phyloP scores from a whole-genome alignment of 1,140 invertebrate genomes.

The Danaus melanippus region DNA sequence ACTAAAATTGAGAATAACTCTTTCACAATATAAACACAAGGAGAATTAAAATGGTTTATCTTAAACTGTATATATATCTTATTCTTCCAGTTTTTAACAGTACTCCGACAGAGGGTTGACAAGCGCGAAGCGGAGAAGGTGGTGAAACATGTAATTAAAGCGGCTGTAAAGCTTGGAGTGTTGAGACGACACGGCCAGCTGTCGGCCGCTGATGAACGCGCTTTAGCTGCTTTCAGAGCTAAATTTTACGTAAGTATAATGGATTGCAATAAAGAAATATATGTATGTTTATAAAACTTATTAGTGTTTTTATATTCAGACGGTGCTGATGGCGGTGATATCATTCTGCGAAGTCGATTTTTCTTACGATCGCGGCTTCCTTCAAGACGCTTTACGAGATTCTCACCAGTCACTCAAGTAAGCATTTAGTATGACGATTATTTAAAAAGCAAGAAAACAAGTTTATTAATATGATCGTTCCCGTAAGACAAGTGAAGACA shows the following conservation, averaged over 20 bases:
- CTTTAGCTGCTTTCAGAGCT: slow-evolving; percentile 80
- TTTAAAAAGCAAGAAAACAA: no score
- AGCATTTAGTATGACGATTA: slow-evolving; percentile 13
- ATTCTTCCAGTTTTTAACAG: slow-evolving; percentile 46
- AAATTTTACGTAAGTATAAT: slow-evolving; percentile 75
- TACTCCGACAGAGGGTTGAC: slow-evolving; percentile 70
- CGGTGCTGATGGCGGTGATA: slow-evolving; percentile 84
- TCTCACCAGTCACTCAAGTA: slow-evolving; percentile 64
- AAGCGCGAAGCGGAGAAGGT: slow-evolving; percentile 96
- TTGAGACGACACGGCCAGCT: slow-evolving; percentile 89
- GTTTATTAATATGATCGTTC: no score
- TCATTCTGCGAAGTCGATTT: slow-evolving; percentile 89
- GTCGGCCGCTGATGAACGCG: slow-evolving; percentile 79
- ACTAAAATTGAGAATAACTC: no score
- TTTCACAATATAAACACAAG: no score
- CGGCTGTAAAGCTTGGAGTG: slow-evolving; percentile 94
- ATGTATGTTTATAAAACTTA: not conserved
- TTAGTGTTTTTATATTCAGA: slow-evolving; percentile 35
- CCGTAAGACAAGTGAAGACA: no score
- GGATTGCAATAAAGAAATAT: not conserved
- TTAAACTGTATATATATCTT: not conserved
- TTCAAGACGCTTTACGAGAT: slow-evolving; percentile 58
- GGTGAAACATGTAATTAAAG: slow-evolving; percentile 96
- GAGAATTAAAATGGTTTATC: not conserved
- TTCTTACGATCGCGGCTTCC: slow-evolving; percentile 79